phyloP scores from a whole-genome alignment of 2,888 invertebrate species.

The Oligia latruncula region DNA sequence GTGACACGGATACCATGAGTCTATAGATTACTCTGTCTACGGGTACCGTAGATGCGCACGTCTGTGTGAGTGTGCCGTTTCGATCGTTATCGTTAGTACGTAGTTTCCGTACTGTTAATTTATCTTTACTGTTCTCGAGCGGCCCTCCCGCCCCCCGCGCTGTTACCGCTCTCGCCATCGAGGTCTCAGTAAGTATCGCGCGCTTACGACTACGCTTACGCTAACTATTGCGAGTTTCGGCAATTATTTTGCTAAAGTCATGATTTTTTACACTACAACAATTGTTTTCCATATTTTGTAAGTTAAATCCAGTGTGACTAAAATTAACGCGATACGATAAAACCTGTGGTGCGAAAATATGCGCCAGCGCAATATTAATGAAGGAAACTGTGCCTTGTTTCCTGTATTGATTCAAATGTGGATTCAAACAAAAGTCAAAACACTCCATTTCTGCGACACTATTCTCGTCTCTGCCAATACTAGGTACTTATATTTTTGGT shows the following conservation, averaged over 20 bases:
- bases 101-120: too few relatives aligned
- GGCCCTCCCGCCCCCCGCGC: too few relatives aligned
- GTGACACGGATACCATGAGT: too few relatives aligned
- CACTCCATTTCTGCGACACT: not conserved
- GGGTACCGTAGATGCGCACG: too few relatives aligned
- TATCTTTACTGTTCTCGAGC: too few relatives aligned
- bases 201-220: too few relatives aligned
- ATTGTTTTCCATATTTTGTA: not conserved
- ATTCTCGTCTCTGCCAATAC: not conserved
- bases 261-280: not conserved
- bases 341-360: not conserved
- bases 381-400: not conserved
- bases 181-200: too few relatives aligned
- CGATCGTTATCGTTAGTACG: too few relatives aligned
- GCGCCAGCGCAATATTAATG: constrained; percentile 12
- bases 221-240: too few relatives aligned
- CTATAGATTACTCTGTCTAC: too few relatives aligned
- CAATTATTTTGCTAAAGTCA: not conserved
- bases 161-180: too few relatives aligned
- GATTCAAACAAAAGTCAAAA: not conserved
- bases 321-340: not conserved
- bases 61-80: too few relatives aligned
- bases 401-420: constrained; percentile 15
- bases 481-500: not conserved
- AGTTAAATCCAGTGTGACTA: constrained; percentile 17